These are phyloP conservation scores for Drosophila insularis DNA, from an alignment of 1,140 invertebrate species.

Conservation along the genomic window DNA sequence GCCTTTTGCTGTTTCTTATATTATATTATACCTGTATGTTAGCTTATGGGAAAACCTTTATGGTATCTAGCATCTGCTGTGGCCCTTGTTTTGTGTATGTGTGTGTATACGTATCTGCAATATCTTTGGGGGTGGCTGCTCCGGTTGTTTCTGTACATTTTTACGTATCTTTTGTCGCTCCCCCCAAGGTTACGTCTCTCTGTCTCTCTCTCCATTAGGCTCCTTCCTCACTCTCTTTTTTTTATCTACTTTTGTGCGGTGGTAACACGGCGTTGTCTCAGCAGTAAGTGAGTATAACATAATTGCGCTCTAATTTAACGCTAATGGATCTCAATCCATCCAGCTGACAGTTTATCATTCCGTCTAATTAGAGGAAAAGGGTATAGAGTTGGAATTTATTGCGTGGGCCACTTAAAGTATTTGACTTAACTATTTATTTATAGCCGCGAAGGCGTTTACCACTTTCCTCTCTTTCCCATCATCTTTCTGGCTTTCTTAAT, in stretches of 20 bases:
- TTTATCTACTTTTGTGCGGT: conserved; percentile 25
- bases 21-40: not conserved
- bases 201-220: conserved; percentile 6
- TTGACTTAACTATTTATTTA: conserved; percentile 14
- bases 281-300: conserved; percentile 42
- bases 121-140: conserved; percentile 1
- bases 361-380: conserved; percentile 28
- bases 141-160: conserved; percentile 8
- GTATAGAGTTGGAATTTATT: conserved; percentile 11
- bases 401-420: conserved; percentile 30
- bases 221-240: conserved; percentile 33
- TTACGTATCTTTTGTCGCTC: conserved; percentile 21
- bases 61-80: conserved; percentile 12
- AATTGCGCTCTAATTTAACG: conserved; percentile 78
- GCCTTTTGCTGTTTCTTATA: not conserved
- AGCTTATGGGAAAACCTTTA: not conserved
- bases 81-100: not conserved
- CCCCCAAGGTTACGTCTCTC: not conserved
- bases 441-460: conserved; percentile 5
- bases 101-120: not conserved
- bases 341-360: conserved; percentile 64
- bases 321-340: conserved; percentile 73
- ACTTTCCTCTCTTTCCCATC: not conserved
- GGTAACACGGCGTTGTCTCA: conserved; percentile 12
- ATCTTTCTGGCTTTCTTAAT: not conserved